A percentile compares a stretch with the other conserved stretches of the same genome.
phyloP scores from a whole-genome alignment of 2,797 vertebrate genomes.

The Novumbra hubbsi region DNA sequence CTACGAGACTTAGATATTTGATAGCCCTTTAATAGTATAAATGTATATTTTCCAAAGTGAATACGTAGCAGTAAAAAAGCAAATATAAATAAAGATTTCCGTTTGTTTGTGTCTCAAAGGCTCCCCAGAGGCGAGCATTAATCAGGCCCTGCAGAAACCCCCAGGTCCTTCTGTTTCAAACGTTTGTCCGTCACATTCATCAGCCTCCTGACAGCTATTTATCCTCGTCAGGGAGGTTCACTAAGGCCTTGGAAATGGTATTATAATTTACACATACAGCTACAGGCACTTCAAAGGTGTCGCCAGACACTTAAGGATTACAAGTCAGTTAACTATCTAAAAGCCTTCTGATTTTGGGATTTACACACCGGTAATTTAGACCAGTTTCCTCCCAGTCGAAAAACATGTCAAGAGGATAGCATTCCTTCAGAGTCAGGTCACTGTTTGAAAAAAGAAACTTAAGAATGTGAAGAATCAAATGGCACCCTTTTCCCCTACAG shows the following conservation, averaged over 20 bases:
- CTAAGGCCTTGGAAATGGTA: not conserved
- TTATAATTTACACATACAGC: not conserved
- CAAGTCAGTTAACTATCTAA: not conserved
- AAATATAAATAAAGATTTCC: no score
- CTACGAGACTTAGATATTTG: no score
- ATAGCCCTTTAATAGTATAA: no score
- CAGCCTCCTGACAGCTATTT: not conserved
- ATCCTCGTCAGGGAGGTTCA: not conserved
- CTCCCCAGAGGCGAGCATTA: no score
- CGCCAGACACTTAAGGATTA: not conserved
- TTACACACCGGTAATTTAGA: not conserved
- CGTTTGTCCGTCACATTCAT: not conserved
- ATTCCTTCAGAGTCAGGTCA: constrained; percentile 7
- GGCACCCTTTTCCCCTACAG: constrained; percentile 50
- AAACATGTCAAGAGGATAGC: constrained; percentile 1
- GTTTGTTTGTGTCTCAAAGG: no score
- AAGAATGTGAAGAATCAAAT: constrained; percentile 7
- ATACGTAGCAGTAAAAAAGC: no score
- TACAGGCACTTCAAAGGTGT: not conserved
- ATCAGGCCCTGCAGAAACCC: not conserved
- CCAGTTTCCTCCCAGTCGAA: constrained; percentile 8
- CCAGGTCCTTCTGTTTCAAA: not conserved
- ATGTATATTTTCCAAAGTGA: no score
- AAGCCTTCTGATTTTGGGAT: constrained; percentile 9
- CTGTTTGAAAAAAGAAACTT: constrained; percentile 3